These are phyloP conservation scores for Cosmia trapezina DNA, from an alignment of 2,888 invertebrate species.

Conservation along the genomic window DNA sequence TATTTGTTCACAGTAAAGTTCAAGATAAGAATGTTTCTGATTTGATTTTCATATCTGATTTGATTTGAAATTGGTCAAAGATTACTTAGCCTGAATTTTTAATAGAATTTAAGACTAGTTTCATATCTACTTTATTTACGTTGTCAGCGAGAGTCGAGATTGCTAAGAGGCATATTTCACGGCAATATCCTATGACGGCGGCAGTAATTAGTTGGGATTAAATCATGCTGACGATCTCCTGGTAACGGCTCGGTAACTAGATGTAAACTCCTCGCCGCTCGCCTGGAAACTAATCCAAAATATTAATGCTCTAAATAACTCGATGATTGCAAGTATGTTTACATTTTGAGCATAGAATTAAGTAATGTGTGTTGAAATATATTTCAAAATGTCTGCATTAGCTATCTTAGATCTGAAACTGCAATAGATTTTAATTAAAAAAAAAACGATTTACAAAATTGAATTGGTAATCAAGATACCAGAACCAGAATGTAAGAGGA, in stretches of 20 bases:
- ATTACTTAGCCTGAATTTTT: slow-evolving; percentile 68
- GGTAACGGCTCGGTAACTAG: slow-evolving; percentile 75
- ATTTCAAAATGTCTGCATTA: slow-evolving; percentile 33
- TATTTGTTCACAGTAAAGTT: slow-evolving; percentile 59
- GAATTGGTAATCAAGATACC: slow-evolving; percentile 13
- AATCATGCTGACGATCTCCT: slow-evolving; percentile 75
- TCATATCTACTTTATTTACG: slow-evolving; percentile 57
- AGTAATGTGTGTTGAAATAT: slow-evolving; percentile 34
- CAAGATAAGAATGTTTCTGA: slow-evolving; percentile 5
- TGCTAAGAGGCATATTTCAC: slow-evolving; percentile 58
- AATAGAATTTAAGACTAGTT: slow-evolving; percentile 51
- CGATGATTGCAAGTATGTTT: slow-evolving; percentile 73
- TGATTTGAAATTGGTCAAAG: slow-evolving; percentile 70
- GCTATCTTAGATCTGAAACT: slow-evolving; percentile 20
- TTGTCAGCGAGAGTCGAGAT: slow-evolving; percentile 60
- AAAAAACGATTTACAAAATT: slow-evolving; percentile 17
- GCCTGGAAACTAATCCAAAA: slow-evolving; percentile 71
- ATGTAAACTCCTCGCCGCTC: slow-evolving; percentile 70
- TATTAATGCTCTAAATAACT: slow-evolving; percentile 72
- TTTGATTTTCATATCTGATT: slow-evolving; percentile 66
- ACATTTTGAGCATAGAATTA: slow-evolving; percentile 57
- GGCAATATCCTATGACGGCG: slow-evolving; percentile 73
- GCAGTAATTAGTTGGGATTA: slow-evolving; percentile 83
- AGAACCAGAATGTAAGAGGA: slow-evolving; percentile 13
- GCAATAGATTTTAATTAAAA: slow-evolving; percentile 15